These are phyloP conservation scores for Allacma fusca DNA, from an alignment of 2,888 invertebrate genomes.

Conservation along the genomic window DNA sequence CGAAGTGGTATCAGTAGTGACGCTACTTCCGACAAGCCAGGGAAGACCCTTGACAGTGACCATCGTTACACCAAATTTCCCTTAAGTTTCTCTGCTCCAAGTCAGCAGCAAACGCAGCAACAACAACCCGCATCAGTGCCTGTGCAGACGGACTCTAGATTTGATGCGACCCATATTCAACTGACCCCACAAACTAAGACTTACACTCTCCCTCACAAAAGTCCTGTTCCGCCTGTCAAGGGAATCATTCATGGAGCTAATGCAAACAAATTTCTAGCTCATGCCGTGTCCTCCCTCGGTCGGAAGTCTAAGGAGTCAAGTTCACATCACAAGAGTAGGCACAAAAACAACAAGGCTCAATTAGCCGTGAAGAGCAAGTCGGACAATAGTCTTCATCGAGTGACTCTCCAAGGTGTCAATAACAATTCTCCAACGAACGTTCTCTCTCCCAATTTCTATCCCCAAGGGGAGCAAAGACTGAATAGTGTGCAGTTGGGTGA, in stretches of 20 bases:
- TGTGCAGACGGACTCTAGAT: conserved; percentile 51
- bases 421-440: conserved; percentile 21
- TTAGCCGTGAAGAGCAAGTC: conserved; percentile 61
- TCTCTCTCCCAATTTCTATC: conserved; percentile 41
- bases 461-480: conserved; percentile 51
- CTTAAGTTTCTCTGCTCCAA: conserved; percentile 36
- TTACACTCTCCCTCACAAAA: conserved; percentile 57
- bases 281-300: conserved; percentile 57
- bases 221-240: conserved; percentile 49
- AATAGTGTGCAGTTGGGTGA: conserved; percentile 61
- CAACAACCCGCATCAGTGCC: conserved; percentile 20
- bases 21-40: conserved; percentile 9
- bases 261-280: conserved; percentile 52
- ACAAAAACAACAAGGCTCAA: conserved; percentile 35
- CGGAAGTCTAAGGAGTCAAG: conserved; percentile 51
- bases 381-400: conserved; percentile 61
- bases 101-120: conserved; percentile 7
- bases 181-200: conserved; percentile 59
- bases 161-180: conserved; percentile 60
- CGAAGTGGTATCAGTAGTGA: conserved; percentile 31
- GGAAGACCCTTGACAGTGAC: conserved; percentile 30
- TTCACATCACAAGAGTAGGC: conserved; percentile 8
- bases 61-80: conserved; percentile 60
- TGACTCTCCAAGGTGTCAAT: conserved; percentile 43
- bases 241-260: conserved; percentile 30